Evolutionary conservation across 1,140 invertebrate species (phyloP), one percentile per base, ranked within the genome.

Genomic region (Metopolophium dirhodum): DNA sequence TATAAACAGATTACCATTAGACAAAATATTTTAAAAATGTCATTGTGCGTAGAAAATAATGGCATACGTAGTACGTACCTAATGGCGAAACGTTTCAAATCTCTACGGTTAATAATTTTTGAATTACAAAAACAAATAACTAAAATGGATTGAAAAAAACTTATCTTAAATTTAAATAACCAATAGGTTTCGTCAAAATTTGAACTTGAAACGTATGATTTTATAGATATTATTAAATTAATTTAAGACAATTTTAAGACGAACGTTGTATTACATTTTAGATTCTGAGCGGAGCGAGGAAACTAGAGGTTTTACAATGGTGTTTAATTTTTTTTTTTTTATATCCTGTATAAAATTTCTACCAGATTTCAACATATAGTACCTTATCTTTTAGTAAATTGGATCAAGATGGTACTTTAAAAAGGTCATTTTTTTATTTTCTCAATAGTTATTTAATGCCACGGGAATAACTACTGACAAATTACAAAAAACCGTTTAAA

Each of bases 31-130:
- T 77, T n/a, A 0, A 68, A 7, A 77, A 77, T 77, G 61, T 77
- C 61, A 35, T 77, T 77, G 61, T 77, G 61, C 61, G 61, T 77
- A 77, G 61, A 77, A 77, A n/a, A 77, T 68, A 77, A 77, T 77
- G 18, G 18, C 30, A 77, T 77, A 1, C 0, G 61, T 77, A 77
- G 61, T n/a, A 77, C 61, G 61, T 35, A 18, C n/a, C 61, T 54
- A 77, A 77, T 77, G 61, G 61, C 61, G 61, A n/a, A n/a, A 14
- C 6, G 30, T 30, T n/a, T 68, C 30, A 68, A 77, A 18, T 77
- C 14, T 77, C n/a, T n/a, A n/a, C 4, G n/a, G 6, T n/a, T 7
- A 77, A 77, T 77, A n/a, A 30, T 68, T 30, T 30, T 68, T 30
- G 3, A n/a, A n/a, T n/a, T 68, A 54, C 51, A 68, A 68, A 14